Evolutionary conservation across 1,140 invertebrate genomes (phyloP), one percentile per base, ranked within the genome.

Genomic region (Atta colombica): DNA sequence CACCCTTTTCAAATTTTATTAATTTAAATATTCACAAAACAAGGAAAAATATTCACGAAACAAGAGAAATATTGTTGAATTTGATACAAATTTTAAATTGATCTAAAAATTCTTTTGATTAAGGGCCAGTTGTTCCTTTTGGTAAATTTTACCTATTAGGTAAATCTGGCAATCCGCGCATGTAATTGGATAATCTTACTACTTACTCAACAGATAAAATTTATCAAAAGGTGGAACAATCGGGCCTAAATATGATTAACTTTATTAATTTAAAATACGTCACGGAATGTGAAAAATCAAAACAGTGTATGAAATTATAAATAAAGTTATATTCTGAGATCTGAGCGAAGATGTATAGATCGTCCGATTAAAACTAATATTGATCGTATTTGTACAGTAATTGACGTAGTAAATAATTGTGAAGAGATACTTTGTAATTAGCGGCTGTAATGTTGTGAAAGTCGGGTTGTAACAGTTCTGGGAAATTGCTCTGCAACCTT

Each of bases 401-500:
- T n/a, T 10, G 53, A 66, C 3, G n/a, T 21, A 8, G 4, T 25
- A 28, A 18, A 28, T 7, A n/a, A n/a, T 69, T 69, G 2, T 3
- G 0, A 74, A 21, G 8, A 14, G 2, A 14, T 91, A 94, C 94
- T 89, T 90, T 84, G 66, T 92, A 94, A 88, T 91, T 90, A 1
- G 86, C 6, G 7, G 92, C 65, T 66, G 89, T 93, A 28, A 93
- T 88, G 6, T 92, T 89, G 6, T 49, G 49, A 0, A 6, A 12
- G n/a, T 68, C 72, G 4, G 90, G 69, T 49, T 91, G 89, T 16
- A 95, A 80, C 58, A 96, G 89, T 35, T 94, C 93, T 14, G 93
- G 93, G 81, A 95, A 96, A 84, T 91, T 92, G 49, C 85, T 92
- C 71, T 93, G 92, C 35, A 95, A 91, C 77, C 95, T 87, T 84